Percentiles rank a stretch among this genome's conserved stretches.
These are phyloP conservation scores for Zonitis immaculata DNA, from an alignment of 2,888 invertebrate species.

Conservation along the genomic window DNA sequence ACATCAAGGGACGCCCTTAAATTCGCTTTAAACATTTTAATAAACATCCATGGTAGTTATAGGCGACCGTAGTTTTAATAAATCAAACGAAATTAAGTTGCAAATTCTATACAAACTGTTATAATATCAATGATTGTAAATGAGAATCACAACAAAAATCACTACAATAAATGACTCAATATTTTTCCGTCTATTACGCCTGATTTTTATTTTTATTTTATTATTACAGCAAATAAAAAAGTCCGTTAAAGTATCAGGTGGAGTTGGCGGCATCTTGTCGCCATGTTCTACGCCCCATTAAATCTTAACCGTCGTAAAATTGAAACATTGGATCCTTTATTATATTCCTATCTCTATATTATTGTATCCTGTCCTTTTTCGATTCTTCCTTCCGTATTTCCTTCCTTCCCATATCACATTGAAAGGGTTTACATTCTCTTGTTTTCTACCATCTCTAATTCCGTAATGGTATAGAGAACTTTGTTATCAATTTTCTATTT, in stretches of 20 bases:
- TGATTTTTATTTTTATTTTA: not conserved
- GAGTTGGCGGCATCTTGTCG: not conserved
- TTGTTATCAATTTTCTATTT: slow-evolving; percentile 1
- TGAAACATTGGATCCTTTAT: not conserved
- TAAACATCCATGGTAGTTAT: not conserved
- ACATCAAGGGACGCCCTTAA: slow-evolving; percentile 6
- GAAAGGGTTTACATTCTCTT: not conserved
- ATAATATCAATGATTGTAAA: too few species aligned
- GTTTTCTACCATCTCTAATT: not conserved
- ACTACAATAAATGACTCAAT: not conserved
- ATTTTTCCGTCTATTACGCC: not conserved
- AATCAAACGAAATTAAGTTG: not conserved
- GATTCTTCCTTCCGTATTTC: not conserved
- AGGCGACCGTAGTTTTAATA: not conserved
- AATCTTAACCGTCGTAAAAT: slow-evolving; percentile 2
- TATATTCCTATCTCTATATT: not conserved
- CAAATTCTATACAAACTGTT: not conserved
- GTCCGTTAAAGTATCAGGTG: not conserved
- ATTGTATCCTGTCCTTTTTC: not conserved
- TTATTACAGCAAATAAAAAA: not conserved
- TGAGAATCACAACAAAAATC: not conserved
- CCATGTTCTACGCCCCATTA: slow-evolving; percentile 1
- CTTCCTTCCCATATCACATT: not conserved
- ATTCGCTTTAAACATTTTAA: not conserved
- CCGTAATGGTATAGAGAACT: not conserved